These are phyloP conservation scores for Neomorphus geoffroyi DNA, from an alignment of 2,797 vertebrate genomes.

Conservation along the genomic window DNA sequence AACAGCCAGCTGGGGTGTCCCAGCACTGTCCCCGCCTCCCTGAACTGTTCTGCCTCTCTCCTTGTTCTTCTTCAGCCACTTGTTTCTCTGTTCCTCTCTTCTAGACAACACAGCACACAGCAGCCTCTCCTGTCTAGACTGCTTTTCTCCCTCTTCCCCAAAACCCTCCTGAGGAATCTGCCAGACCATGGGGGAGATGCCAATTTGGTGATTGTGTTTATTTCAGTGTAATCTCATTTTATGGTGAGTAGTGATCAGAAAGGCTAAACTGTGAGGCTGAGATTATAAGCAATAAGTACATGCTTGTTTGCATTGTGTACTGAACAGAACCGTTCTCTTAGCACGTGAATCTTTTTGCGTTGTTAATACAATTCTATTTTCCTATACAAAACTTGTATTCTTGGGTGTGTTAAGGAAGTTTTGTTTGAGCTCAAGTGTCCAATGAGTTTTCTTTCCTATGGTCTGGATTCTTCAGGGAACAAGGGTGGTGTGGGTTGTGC, in stretches of 20 bases:
- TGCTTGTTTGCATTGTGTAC: neutral
- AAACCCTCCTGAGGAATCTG: neutral
- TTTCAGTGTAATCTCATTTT: neutral
- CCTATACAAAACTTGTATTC: neutral
- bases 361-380: neutral
- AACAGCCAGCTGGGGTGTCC: neutral
- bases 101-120: neutral
- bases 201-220: neutral
- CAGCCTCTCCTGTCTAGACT: neutral
- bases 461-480: neutral
- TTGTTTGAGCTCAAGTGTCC: neutral
- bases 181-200: neutral
- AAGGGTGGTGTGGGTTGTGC: neutral
- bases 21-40: neutral
- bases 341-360: neutral
- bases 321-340: neutral
- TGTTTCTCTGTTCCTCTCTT: neutral
- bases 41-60: neutral
- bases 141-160: neutral
- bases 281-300: neutral
- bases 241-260: neutral
- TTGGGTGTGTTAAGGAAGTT: neutral
- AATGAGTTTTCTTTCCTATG: neutral
- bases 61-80: neutral
- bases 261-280: neutral